A percentile compares a stretch with the other conserved stretches of the same genome.
phyloP scores from a whole-genome alignment of 2,113 vertebrate species.

The Notarius quadriscutis region DNA sequence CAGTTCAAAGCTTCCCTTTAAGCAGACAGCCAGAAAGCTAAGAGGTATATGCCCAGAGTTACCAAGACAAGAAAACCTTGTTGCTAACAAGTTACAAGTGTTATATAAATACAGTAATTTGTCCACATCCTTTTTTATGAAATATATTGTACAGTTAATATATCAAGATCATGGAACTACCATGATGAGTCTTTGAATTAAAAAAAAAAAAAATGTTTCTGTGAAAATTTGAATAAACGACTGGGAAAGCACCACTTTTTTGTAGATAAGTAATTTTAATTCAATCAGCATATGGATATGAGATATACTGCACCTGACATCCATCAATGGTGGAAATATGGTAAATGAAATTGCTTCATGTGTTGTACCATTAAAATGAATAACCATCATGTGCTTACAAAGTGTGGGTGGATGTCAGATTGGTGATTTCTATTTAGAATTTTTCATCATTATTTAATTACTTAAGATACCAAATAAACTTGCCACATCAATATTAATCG shows the following conservation, averaged over 20 bases:
- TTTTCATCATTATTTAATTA: background rate
- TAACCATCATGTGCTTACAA: background rate
- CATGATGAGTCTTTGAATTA: background rate
- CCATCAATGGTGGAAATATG: background rate
- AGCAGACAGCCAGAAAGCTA: constrained; percentile 5
- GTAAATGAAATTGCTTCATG: background rate
- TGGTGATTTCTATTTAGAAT: background rate
- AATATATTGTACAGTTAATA: background rate
- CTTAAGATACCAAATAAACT: background rate
- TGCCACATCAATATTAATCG: background rate
- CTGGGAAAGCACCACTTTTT: background rate
- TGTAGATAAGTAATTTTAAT: background rate
- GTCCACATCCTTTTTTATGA: background rate
- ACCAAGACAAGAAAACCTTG: background rate
- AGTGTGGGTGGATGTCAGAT: background rate
- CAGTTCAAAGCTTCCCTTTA: constrained; percentile 49
- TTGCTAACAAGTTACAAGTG: background rate
- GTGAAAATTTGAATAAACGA: background rate
- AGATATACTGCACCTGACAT: background rate
- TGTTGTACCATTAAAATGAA: background rate
- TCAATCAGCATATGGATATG: background rate
- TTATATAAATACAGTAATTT: too few species aligned
- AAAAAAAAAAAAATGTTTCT: background rate
- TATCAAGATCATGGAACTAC: background rate
- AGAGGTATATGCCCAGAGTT: background rate